phyloP scores from a whole-genome alignment of 2,888 invertebrate species.

The Drepanosiphum platanoidis region DNA sequence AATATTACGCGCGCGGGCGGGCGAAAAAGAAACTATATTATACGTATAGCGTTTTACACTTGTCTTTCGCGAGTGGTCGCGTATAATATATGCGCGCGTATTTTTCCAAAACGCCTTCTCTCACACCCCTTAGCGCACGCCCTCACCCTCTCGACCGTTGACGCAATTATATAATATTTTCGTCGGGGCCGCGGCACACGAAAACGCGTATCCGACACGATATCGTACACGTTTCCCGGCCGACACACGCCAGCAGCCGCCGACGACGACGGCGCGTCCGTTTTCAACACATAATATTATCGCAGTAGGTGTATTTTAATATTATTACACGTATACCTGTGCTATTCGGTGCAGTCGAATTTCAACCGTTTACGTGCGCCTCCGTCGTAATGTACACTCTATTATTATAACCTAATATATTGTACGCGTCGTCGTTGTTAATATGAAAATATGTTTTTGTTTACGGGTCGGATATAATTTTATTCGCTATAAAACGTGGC shows the following conservation, averaged over 20 bases:
- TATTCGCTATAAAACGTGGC: too few relatives aligned
- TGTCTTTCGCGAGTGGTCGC: conserved; percentile 4
- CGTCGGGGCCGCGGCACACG: not conserved
- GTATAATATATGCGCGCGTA: not conserved
- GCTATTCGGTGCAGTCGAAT: too few relatives aligned
- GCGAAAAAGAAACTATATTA: conserved; percentile 5
- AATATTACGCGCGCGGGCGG: conserved; percentile 5
- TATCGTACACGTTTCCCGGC: conserved; percentile 7
- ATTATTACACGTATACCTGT: not conserved
- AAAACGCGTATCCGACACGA: conserved; percentile 45
- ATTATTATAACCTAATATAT: not conserved
- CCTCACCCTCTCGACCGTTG: not conserved
- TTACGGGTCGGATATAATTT: too few relatives aligned
- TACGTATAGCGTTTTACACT: conserved; percentile 52
- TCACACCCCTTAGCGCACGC: not conserved
- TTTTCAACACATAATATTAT: conserved; percentile 2
- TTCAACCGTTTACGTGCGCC: not conserved
- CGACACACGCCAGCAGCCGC: not conserved
- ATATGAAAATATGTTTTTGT: not conserved
- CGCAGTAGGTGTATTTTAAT: not conserved
- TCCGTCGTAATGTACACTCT: not conserved
- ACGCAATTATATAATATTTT: conserved; percentile 35
- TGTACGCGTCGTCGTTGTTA: not conserved
- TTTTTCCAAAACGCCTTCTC: conserved; percentile 26
- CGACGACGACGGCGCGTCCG: conserved; percentile 1